A percentile compares a stretch with the other conserved stretches of the same genome.
Evolutionary conservation across 2,797 vertebrate genomes (phyloP).

Genomic region (Psittacula echo): DNA sequence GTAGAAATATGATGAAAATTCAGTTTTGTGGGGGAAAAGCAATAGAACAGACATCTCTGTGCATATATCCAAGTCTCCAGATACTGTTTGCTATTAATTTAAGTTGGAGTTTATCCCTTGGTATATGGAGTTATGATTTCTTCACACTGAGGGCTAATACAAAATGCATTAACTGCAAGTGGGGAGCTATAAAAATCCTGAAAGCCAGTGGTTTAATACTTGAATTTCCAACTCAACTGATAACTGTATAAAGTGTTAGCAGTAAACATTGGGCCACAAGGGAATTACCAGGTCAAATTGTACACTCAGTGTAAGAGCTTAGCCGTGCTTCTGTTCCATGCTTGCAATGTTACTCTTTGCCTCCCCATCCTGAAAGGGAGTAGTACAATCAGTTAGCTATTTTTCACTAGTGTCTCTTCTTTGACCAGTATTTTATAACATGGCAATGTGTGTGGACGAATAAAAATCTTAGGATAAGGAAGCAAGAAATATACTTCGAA

Average conservation of each 20-base stretch:
- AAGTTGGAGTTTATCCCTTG: conserved; percentile 18
- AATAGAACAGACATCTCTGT: not conserved
- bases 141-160: conserved; percentile 15
- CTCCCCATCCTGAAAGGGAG: not conserved
- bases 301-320: not conserved
- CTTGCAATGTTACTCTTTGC: accelerated
- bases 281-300: not conserved
- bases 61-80: not conserved
- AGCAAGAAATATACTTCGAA: not conserved
- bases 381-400: not conserved
- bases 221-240: not conserved
- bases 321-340: not conserved
- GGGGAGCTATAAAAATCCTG: not conserved
- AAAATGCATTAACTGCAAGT: conserved; percentile 29
- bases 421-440: not conserved
- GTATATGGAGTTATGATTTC: conserved; percentile 32
- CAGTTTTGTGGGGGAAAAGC: not conserved
- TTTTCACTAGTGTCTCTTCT: not conserved
- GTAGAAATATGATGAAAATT: not conserved
- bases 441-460: accelerated
- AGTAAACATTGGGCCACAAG: not conserved
- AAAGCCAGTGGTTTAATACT: not conserved
- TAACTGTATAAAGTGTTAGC: not conserved
- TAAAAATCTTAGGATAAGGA: not conserved
- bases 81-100: conserved; percentile 8